Percentiles rank a stretch among this genome's conserved stretches.
Evolutionary conservation across 53 echinoderm and acorn worm genomes (phyloP).

Genomic region (Holothuria leucospilota): DNA sequence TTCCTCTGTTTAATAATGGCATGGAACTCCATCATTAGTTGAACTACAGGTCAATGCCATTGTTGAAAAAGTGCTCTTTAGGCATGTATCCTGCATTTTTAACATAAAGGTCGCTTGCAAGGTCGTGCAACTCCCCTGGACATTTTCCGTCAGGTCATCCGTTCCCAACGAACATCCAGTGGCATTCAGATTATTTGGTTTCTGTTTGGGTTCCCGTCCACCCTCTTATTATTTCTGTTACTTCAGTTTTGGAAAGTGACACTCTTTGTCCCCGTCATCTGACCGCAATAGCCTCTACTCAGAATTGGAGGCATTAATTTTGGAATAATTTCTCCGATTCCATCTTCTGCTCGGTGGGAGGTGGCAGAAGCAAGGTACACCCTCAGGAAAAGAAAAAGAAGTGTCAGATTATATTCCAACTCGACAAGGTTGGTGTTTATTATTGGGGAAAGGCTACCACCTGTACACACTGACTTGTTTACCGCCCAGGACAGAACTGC

Average conservation of each 20-base stretch:
- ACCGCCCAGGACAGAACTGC: no score
- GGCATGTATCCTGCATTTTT: no score
- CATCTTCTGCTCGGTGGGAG: constrained; percentile 19
- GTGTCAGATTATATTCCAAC: not conserved
- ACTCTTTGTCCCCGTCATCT: constrained; percentile 25
- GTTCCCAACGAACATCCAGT: not conserved
- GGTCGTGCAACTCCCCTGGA: no score
- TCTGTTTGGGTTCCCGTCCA: not conserved
- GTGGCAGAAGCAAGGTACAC: not conserved
- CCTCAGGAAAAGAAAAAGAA: not conserved
- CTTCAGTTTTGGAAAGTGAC: constrained; percentile 1
- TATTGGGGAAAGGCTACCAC: no score
- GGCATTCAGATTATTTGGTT: constrained; percentile 7
- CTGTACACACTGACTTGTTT: no score
- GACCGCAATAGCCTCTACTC: not conserved
- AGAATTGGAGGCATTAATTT: constrained; percentile 2
- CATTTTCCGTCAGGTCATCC: not conserved
- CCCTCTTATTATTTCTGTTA: not conserved
- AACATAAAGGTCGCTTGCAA: no score
- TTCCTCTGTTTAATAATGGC: no score
- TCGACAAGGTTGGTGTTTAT: no score
- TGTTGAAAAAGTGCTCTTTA: no score
- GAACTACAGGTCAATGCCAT: no score
- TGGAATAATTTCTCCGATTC: constrained; percentile 1
- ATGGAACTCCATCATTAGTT: no score